Base-by-base conservation (phyloP, 2,888 invertebrate genomes). In the Troides helena region DNA sequence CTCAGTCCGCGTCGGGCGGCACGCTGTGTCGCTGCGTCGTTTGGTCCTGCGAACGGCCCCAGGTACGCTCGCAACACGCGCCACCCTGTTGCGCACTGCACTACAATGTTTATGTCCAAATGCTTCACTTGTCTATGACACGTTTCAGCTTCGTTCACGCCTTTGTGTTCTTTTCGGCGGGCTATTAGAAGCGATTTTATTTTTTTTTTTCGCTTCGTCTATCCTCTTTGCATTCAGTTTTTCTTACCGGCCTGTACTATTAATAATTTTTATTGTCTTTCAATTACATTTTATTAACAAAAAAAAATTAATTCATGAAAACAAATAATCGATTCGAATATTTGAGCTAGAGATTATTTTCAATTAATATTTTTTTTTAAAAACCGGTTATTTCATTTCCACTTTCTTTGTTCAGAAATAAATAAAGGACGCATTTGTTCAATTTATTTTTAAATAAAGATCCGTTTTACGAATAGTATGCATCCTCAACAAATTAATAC, bases 51-150 rank as follows among this genome's bases (percentile, higher is more conserved):
- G 82, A 86, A 85, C 85, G 84, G 83, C 82, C 79, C 81, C 83
- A 88, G 88, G 88, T 87, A 87, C 82, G 73, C 76, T 80, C 81
- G 77, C 78, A 70, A 57, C 61, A 43, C 70, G 79, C 82, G 80
- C 88, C 87, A 87, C 87, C 88, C 89, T 90, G 90, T 90, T 90
- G 90, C 90, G 90, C 89, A 85, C 82, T 86, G 85, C 88, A 88
- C 86, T 79, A 80, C 85, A 82, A 86, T 87, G 87, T 87, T 88
- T 86, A 86, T 85, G 78, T 80, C 77, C 74, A 79, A 77, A 75
- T 78, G 80, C 77, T 75, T 75, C 76, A 77, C 78, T 77, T 74
- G 64, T 71, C 63, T 72, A 71, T 73, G 71, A 72, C 76, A 76
- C 80, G 75, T 79, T 78, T 78, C 78, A 77, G 74, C 72, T 69